phyloP scores from a whole-genome alignment of 2,888 invertebrate species.

The Gortyna flavago region DNA sequence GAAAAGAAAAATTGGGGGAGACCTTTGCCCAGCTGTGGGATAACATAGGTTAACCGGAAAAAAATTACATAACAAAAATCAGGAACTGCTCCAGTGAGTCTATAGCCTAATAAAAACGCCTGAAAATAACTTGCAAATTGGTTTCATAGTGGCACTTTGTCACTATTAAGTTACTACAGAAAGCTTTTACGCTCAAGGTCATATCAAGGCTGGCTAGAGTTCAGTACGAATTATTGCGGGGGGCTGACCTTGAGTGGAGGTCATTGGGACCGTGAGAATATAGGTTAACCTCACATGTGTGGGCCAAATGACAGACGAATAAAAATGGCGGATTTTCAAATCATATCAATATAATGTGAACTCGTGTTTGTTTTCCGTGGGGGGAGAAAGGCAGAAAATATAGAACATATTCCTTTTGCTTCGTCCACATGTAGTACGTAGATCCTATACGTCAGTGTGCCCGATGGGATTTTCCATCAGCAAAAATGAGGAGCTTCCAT shows the following conservation, averaged over 20 bases:
- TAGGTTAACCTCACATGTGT: slow-evolving; percentile 19
- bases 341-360: background rate
- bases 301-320: slow-evolving; percentile 4
- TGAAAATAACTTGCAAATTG: slow-evolving; percentile 6
- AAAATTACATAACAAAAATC: background rate
- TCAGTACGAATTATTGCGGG: slow-evolving; percentile 10
- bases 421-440: background rate
- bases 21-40: too few species aligned
- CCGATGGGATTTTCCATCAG: background rate
- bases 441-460: background rate
- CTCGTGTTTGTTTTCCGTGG: background rate
- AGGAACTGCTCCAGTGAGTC: background rate
- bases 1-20: too few species aligned
- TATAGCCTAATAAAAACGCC: background rate
- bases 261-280: slow-evolving; percentile 30
- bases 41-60: too few species aligned
- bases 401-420: background rate
- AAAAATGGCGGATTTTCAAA: slow-evolving; percentile 2
- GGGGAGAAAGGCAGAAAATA: background rate
- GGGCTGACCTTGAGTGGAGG: slow-evolving; percentile 15
- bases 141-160: slow-evolving; percentile 8
- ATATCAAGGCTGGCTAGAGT: slow-evolving; percentile 28
- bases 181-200: slow-evolving; percentile 43
- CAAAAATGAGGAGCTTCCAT: background rate
- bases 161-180: slow-evolving; percentile 8